Percentiles rank a stretch among this genome's conserved stretches.
Conservation (phyloP, 1,140 invertebrate genomes). For the Drosophila ogumai region DNA sequence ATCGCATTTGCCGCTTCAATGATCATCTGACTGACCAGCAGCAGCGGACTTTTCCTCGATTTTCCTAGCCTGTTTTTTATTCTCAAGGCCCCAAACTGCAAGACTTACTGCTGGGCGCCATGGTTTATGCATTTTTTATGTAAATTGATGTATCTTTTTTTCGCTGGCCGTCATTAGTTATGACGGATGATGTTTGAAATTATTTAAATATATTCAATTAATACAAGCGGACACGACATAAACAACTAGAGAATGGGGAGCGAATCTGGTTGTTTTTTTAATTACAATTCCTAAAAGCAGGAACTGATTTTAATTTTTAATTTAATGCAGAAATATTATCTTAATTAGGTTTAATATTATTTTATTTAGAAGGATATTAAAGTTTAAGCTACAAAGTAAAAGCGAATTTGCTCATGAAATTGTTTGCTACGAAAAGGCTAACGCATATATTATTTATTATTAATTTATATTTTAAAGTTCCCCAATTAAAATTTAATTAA, state of each 20-base stretch:
- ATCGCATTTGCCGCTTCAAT: conserved; percentile 76
- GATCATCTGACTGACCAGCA: conserved; percentile 69
- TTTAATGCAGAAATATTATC: too few relatives aligned
- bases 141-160: conserved; percentile 78
- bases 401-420: too few relatives aligned
- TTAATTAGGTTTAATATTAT: too few relatives aligned
- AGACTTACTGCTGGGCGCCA: conserved; percentile 59
- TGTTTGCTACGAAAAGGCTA: neutral
- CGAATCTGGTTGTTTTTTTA: neutral
- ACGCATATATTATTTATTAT: neutral
- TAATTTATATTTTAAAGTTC: neutral
- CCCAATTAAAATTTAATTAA: neutral
- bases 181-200: conserved; percentile 72
- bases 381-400: too few relatives aligned
- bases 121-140: conserved; percentile 80
- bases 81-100: conserved; percentile 22
- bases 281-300: neutral
- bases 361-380: too few relatives aligned
- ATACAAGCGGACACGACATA: conserved; percentile 65
- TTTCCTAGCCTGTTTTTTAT: conserved; percentile 22
- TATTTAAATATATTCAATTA: conserved; percentile 84
- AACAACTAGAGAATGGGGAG: conserved; percentile 28
- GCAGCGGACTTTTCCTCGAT: conserved; percentile 19
- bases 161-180: conserved; percentile 68
- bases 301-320: neutral